Percentiles rank a stretch among this genome's conserved stretches.
Evolutionary conservation across 2,888 invertebrate species (phyloP).

Genomic region (Unio pictorum): DNA sequence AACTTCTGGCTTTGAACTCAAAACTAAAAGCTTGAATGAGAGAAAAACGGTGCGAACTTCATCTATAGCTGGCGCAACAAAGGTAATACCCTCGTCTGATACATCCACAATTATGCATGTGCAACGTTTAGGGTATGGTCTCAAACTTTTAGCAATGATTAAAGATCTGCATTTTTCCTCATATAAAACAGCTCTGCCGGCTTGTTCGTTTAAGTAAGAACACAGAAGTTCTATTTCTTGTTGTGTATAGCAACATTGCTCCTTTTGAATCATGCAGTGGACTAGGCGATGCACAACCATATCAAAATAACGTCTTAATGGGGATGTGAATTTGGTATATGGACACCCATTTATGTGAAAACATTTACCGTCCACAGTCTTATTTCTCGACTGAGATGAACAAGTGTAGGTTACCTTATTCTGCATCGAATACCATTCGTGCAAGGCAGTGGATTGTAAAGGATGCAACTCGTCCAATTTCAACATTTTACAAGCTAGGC

Average conservation of each 20-base stretch:
- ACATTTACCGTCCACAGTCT: conserved; percentile 22
- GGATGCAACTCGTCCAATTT: conserved; percentile 23
- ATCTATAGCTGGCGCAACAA: conserved; percentile 24
- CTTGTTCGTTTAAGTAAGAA: conserved; percentile 16
- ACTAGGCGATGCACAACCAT: conserved; percentile 31
- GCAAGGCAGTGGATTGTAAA: conserved; percentile 8
- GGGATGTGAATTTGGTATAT: conserved; percentile 27
- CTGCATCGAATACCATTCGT: conserved; percentile 20
- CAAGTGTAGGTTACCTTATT: conserved; percentile 17
- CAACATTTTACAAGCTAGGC: not conserved
- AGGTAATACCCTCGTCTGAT: conserved; percentile 18
- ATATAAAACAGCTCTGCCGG: conserved; percentile 19
- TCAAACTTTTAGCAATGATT: conserved; percentile 16
- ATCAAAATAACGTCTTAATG: conserved; percentile 24
- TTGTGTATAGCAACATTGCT: conserved; percentile 16
- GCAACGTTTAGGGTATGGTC: conserved; percentile 18
- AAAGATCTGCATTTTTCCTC: conserved; percentile 23
- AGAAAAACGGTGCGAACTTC: conserved; percentile 10
- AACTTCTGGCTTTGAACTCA: conserved; percentile 6
- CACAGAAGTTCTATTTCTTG: conserved; percentile 26
- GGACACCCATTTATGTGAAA: conserved; percentile 16
- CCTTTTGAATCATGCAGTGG: conserved; percentile 20
- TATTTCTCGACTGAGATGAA: not conserved
- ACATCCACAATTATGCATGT: conserved; percentile 18
- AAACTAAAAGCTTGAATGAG: conserved; percentile 28